Percentiles rank a stretch among this genome's conserved stretches.
Conservation (phyloP, 2,888 invertebrate species). For the Ophion slaviceki region DNA sequence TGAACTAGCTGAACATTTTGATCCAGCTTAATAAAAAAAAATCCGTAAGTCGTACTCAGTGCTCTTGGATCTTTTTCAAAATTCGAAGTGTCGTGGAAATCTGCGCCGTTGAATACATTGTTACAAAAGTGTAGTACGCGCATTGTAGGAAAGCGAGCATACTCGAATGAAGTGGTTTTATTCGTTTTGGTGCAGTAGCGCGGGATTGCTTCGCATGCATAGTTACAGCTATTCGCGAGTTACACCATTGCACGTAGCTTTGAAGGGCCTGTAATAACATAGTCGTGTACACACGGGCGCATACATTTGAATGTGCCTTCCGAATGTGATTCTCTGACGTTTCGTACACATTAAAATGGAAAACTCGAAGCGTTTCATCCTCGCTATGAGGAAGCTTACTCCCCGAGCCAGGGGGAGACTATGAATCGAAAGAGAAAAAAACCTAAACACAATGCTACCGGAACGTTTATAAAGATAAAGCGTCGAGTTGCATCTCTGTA, state of each 20-base stretch:
- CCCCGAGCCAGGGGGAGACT: neutral
- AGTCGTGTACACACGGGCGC: neutral
- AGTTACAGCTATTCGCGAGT: slow-evolving; percentile 24
- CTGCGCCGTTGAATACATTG: slow-evolving; percentile 20
- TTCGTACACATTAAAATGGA: slow-evolving; percentile 13
- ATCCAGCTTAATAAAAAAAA: neutral
- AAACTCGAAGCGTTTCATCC: neutral
- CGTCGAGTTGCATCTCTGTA: no score
- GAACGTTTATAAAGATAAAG: neutral
- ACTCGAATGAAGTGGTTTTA: slow-evolving; percentile 13
- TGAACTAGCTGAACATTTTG: neutral
- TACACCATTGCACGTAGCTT: slow-evolving; percentile 19
- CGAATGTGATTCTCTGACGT: slow-evolving; percentile 17
- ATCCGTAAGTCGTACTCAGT: neutral
- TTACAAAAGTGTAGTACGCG: slow-evolving; percentile 1
- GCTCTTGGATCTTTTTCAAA: slow-evolving; percentile 8
- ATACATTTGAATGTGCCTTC: slow-evolving; percentile 1
- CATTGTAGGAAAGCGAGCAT: slow-evolving; percentile 12
- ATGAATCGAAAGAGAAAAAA: neutral
- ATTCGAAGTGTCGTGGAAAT: slow-evolving; percentile 24
- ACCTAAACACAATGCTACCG: neutral
- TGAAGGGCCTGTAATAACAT: neutral
- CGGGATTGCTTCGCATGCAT: slow-evolving; percentile 6
- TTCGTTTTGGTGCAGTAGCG: neutral
- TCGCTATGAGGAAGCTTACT: neutral